A percentile compares a stretch with the other conserved stretches of the same genome.
phyloP scores from a whole-genome alignment of 2,797 vertebrate genomes.

The Otus scops region DNA sequence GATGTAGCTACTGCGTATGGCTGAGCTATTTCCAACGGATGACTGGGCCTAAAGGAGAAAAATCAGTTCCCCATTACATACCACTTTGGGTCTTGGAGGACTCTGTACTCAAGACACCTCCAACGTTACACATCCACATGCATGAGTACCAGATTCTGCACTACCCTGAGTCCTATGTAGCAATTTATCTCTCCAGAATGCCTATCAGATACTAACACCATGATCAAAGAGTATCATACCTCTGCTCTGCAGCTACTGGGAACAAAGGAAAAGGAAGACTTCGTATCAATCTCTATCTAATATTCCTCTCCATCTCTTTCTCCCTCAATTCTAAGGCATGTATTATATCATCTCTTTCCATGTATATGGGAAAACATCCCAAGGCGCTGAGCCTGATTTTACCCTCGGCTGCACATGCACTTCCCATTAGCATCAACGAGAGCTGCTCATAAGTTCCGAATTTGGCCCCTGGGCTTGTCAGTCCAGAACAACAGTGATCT shows the following conservation, averaged over 20 bases:
- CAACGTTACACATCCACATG: background rate
- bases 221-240: background rate
- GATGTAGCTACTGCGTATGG: background rate
- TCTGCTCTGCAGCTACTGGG: background rate
- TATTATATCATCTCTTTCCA: background rate
- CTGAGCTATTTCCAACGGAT: background rate
- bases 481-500: slow-evolving; percentile 15
- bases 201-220: background rate
- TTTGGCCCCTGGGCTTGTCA: slow-evolving; percentile 22
- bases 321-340: background rate
- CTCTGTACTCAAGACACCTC: background rate
- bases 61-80: background rate
- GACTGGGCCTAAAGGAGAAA: background rate
- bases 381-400: slow-evolving; percentile 35
- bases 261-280: background rate
- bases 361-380: slow-evolving; percentile 14
- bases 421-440: slow-evolving; percentile 33
- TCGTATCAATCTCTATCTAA: background rate
- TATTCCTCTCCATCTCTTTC: background rate
- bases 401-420: slow-evolving; percentile 29
- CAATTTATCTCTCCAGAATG: background rate
- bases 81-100: background rate
- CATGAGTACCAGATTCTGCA: background rate
- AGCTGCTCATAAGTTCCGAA: background rate
- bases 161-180: background rate